Percentiles rank a stretch among this genome's conserved stretches.
These are phyloP conservation scores for Brachyalestes nurse DNA, from an alignment of 2,797 vertebrate species.

Conservation along the genomic window DNA sequence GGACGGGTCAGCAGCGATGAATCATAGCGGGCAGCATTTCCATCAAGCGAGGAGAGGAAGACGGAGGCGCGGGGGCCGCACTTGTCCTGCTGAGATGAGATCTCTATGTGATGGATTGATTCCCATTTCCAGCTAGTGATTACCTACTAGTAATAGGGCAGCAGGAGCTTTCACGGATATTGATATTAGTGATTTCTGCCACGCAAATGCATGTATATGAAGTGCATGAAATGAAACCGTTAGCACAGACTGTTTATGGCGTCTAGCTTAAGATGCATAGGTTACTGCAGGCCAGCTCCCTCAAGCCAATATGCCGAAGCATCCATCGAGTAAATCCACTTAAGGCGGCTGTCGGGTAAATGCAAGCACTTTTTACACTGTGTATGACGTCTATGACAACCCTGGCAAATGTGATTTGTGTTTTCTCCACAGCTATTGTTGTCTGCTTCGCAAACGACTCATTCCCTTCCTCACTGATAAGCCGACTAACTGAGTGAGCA, in stretches of 20 bases:
- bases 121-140: conserved; percentile 52
- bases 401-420: not conserved
- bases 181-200: conserved; percentile 25
- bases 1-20: conserved; percentile 55
- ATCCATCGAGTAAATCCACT: not conserved
- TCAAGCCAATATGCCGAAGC: not conserved
- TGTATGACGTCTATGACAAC: not conserved
- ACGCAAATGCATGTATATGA: conserved; percentile 9
- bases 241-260: not conserved
- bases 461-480: not conserved
- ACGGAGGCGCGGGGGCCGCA: conserved; percentile 45
- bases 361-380: no score
- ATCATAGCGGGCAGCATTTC: conserved; percentile 61
- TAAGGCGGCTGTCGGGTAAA: not conserved
- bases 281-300: not conserved
- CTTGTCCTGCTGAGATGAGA: conserved; percentile 64
- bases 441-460: not conserved
- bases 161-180: conserved; percentile 19
- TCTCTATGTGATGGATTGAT: conserved; percentile 61
- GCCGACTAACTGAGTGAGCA: not conserved
- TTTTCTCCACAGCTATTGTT: not conserved
- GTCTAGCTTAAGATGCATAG: not conserved
- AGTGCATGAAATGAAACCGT: not conserved
- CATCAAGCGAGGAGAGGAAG: conserved; percentile 53
- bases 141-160: conserved; percentile 41